Percentiles rank a stretch among this genome's conserved stretches.
Conservation (phyloP, 1,140 invertebrate species). For the Ladona fulva region DNA sequence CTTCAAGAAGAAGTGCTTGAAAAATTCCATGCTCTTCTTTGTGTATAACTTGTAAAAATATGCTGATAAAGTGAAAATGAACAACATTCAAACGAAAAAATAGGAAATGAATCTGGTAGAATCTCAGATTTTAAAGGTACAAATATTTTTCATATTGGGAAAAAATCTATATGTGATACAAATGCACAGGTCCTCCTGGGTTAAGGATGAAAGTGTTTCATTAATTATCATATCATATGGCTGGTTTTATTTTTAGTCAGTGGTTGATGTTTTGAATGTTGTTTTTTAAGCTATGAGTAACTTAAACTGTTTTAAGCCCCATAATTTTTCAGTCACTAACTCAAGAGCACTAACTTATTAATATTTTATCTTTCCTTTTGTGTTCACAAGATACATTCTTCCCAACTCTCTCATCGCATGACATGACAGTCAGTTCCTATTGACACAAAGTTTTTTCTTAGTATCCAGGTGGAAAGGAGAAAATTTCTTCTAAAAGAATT, state of each 20-base stretch:
- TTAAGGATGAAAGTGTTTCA: no score
- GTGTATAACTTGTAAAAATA: no score
- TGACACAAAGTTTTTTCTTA: constrained; percentile 2
- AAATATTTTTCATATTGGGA: no score
- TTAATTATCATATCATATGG: no score
- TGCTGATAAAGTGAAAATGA: no score
- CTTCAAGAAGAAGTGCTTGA: no score
- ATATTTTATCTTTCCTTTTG: neutral
- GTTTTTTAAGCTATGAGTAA: neutral
- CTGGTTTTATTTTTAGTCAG: neutral
- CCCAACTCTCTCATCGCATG: neutral
- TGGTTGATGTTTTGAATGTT: neutral
- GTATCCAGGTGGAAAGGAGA: neutral
- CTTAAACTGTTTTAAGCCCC: neutral
- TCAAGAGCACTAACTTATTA: neutral
- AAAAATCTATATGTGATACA: no score
- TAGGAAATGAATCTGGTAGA: no score
- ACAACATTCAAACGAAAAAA: no score
- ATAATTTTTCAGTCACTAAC: neutral
- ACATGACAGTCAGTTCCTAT: neutral
- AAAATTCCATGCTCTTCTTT: no score
- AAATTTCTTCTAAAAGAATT: constrained; percentile 1
- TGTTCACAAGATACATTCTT: neutral
- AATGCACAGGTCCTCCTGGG: no score
- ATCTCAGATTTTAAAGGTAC: no score